Evolutionary conservation across 2,888 invertebrate species (phyloP).

Genomic region (Erebia palarica): DNA sequence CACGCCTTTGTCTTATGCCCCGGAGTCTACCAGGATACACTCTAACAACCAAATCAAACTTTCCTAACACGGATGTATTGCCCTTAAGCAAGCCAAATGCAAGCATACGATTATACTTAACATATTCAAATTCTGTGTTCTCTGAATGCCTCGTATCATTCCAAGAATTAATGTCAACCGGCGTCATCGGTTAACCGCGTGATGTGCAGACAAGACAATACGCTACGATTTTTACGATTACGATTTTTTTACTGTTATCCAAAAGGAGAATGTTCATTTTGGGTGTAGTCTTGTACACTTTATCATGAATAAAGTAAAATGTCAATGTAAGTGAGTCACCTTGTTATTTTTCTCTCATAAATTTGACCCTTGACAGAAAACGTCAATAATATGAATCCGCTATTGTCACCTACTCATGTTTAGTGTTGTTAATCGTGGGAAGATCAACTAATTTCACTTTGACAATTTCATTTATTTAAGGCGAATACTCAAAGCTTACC

Average conservation of each 20-base stretch:
- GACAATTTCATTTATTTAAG: not conserved
- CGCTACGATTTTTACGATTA: conserved; percentile 18
- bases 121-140: conserved; percentile 30
- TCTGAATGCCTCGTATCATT: conserved; percentile 34
- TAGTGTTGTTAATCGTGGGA: no score
- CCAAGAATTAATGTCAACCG: conserved; percentile 29
- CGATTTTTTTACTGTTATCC: conserved; percentile 31
- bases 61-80: conserved; percentile 23
- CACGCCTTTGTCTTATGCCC: not conserved
- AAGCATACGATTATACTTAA: conserved; percentile 15
- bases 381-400: no score
- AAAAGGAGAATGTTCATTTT: not conserved
- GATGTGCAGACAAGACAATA: conserved; percentile 4
- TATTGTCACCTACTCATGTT: no score
- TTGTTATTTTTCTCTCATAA: no score
- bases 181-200: conserved; percentile 14
- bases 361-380: no score
- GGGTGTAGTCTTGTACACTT: no score
- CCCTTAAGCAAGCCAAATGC: conserved; percentile 24
- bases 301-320: no score
- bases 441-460: no score
- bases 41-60: not conserved
- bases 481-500: conserved; percentile 12
- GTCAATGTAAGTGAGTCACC: accelerated
- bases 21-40: not conserved